A percentile compares a stretch with the other conserved stretches of the same genome.
These are phyloP conservation scores for Polietes domitor DNA, from an alignment of 2,888 invertebrate genomes.

Conservation along the genomic window DNA sequence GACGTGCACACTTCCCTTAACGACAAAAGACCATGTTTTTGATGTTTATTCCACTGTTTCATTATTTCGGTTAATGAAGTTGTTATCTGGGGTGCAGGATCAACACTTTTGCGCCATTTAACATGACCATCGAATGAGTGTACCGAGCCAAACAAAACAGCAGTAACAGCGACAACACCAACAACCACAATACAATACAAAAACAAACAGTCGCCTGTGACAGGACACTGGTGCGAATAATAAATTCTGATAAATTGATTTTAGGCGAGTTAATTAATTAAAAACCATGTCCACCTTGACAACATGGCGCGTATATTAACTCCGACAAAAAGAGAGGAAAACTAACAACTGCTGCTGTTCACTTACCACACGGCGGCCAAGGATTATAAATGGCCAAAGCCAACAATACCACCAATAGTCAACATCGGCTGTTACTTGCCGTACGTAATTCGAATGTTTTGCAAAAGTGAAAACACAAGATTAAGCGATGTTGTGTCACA, in stretches of 20 bases:
- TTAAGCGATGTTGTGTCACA: conserved; percentile 58
- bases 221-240: conserved; percentile 70
- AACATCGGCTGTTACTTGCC: conserved; percentile 22
- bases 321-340: not conserved
- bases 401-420: conserved; percentile 7
- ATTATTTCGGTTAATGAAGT: conserved; percentile 70
- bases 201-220: conserved; percentile 62
- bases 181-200: conserved; percentile 36
- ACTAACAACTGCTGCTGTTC: conserved; percentile 10
- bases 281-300: conserved; percentile 64
- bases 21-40: conserved; percentile 61
- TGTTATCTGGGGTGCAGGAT: conserved; percentile 69
- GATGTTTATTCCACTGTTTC: conserved; percentile 64
- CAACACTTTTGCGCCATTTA: conserved; percentile 67
- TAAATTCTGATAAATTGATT: conserved; percentile 70
- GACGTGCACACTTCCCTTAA: conserved; percentile 15
- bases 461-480: conserved; percentile 64
- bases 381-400: conserved; percentile 19
- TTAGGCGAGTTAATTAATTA: conserved; percentile 69
- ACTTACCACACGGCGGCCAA: not conserved
- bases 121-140: conserved; percentile 37
- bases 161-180: too few species aligned
- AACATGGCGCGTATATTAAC: conserved; percentile 40
- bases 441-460: conserved; percentile 46
- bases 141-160: not conserved